phyloP scores from a whole-genome alignment of 1,140 invertebrate species.

The Phortica variegata region DNA sequence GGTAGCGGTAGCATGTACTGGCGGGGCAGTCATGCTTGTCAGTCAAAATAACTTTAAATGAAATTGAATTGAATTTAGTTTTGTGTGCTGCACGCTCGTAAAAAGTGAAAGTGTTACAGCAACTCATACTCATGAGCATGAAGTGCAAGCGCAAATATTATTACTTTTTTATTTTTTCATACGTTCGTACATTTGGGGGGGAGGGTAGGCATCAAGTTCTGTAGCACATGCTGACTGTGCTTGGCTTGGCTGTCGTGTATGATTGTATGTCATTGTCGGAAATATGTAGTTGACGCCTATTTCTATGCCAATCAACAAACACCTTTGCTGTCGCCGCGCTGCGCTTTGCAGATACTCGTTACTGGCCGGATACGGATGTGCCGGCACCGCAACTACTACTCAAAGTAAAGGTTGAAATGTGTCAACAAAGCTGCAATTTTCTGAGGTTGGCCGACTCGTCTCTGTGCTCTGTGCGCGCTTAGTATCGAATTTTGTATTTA shows the following conservation, averaged over 20 bases:
- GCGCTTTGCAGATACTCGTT: too few relatives aligned
- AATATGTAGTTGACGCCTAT: slow-evolving; percentile 50
- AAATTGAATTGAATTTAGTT: slow-evolving; percentile 55
- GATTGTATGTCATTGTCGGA: slow-evolving; percentile 37
- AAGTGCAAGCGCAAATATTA: neutral
- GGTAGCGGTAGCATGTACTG: slow-evolving; percentile 15
- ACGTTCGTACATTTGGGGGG: too few relatives aligned
- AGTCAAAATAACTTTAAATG: slow-evolving; percentile 53
- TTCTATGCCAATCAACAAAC: too few relatives aligned
- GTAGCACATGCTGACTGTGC: slow-evolving; percentile 14
- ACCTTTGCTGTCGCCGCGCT: too few relatives aligned
- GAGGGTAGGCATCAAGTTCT: slow-evolving; percentile 16
- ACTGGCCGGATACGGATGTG: too few relatives aligned
- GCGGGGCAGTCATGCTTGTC: slow-evolving; percentile 44
- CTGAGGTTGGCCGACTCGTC: too few relatives aligned
- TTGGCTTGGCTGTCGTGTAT: slow-evolving; percentile 22
- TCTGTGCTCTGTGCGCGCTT: too few relatives aligned
- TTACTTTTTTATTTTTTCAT: too few relatives aligned
- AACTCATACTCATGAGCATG: neutral
- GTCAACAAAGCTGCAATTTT: too few relatives aligned
- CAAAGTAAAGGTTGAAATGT: too few relatives aligned
- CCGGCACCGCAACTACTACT: too few relatives aligned
- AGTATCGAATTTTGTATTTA: too few relatives aligned
- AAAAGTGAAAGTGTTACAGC: slow-evolving; percentile 35
- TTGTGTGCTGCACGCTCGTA: slow-evolving; percentile 36